These are phyloP conservation scores for Bolborhynchus lineola DNA, from an alignment of 2,113 vertebrate genomes.

Conservation along the genomic window DNA sequence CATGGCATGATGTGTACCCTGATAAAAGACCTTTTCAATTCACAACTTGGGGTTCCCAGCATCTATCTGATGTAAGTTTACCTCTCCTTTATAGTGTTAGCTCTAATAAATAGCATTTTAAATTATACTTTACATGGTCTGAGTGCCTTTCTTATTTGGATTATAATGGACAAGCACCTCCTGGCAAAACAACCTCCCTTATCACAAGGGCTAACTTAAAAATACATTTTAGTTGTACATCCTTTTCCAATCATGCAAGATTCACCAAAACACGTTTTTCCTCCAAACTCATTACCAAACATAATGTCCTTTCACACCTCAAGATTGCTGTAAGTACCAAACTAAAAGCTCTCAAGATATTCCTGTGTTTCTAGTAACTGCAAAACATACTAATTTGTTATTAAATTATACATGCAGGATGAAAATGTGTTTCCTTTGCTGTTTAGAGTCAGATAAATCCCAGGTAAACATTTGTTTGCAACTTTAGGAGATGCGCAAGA, in stretches of 20 bases:
- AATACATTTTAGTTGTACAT: not conserved
- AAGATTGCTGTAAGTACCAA: not conserved
- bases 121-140: not conserved
- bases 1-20: not conserved
- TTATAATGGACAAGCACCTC: not conserved
- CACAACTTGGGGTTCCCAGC: not conserved
- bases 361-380: not conserved
- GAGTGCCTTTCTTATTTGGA: not conserved
- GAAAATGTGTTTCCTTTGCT: not conserved
- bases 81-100: not conserved
- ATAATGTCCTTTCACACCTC: not conserved
- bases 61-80: not conserved
- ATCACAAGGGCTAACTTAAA: not conserved
- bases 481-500: not conserved
- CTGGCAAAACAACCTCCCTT: not conserved
- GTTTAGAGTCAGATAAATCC: not conserved
- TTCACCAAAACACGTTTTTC: not conserved
- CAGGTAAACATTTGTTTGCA: not conserved
- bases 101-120: not conserved
- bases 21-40: not conserved
- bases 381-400: not conserved
- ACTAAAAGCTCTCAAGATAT: not conserved
- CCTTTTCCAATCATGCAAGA: not conserved
- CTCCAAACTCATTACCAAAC: not conserved
- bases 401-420: not conserved